Evolutionary conservation across 2,797 vertebrate species (phyloP), one percentile per base, ranked within the genome.

Genomic region (Gephyroberyx darwinii): DNA sequence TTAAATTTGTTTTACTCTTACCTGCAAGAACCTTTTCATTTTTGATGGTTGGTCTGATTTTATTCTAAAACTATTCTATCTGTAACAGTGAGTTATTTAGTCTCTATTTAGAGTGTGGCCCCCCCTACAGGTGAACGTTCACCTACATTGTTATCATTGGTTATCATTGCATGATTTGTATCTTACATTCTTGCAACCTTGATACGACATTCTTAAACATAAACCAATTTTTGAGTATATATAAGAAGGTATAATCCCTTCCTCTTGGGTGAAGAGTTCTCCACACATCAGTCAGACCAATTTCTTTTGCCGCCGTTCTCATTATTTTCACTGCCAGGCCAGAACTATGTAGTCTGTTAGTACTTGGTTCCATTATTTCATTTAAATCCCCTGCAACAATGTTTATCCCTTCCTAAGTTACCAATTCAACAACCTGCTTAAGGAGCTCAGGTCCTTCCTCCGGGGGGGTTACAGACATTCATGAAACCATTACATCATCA

Each of bases 351-450:
- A 35, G 33, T 35, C 6, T 35, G 8, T 35, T 14, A 14, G 13
- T 12, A 43, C 41, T 3, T 43, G 1, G 41, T 13, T 43, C 2
- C 12, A 4, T 43, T 43, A 14, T 14, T 14, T 14, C 14, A 43
- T 43, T 43, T 43, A 13, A 5, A 43, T 43, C 61, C 31, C 39
- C 50, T 64, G 50, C 43, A 41, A 71, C 35, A 37, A 30, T n/a
- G 31, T 35, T 52, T 56, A 45, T 48, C 51, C 5, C 5, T 75
- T 19, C 10, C 39, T 8, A 52, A 58, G 59, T 30, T 7, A 52
- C 45, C 52, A 69, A 65, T 62, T 57, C 50, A 66, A 59, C 59
- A 69, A 48, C 12, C 48, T n/a, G 30, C 41, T 41, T 9, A 26
- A 26, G 26, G 26, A 26, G 39, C 39, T 41, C 13, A 4, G 41